These are phyloP conservation scores for Siniperca scherzeri DNA, from an alignment of 2,797 vertebrate species.

Conservation along the genomic window DNA sequence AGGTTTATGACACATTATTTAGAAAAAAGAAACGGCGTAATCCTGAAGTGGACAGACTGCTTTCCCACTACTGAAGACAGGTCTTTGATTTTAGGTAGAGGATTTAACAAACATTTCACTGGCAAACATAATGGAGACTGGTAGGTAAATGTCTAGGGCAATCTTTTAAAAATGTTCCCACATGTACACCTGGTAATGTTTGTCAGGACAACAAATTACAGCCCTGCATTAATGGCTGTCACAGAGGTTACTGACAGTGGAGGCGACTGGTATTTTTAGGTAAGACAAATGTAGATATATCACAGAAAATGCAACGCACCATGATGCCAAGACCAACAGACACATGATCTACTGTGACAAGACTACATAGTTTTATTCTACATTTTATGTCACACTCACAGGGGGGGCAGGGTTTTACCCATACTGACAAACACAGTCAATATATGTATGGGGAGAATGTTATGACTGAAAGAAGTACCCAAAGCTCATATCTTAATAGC, in stretches of 20 bases:
- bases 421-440: conserved; percentile 7
- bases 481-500: not conserved
- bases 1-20: conserved; percentile 10
- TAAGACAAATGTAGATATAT: conserved; percentile 23
- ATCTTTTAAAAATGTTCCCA: not conserved
- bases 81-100: not conserved
- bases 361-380: not conserved
- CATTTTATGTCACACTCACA: conserved; percentile 26
- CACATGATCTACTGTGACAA: not conserved
- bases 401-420: not conserved
- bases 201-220: conserved; percentile 17
- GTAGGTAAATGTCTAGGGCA: not conserved
- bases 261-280: conserved; percentile 21
- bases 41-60: not conserved
- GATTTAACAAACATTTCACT: conserved; percentile 27
- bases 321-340: conserved; percentile 23
- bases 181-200: not conserved
- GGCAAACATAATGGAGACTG: conserved; percentile 7
- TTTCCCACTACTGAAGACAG: not conserved
- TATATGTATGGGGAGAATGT: not conserved
- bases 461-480: not conserved
- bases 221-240: conserved; percentile 2
- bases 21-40: not conserved
- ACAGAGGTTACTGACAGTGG: not conserved
- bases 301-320: not conserved